Evolutionary conservation across 2,797 vertebrate species (phyloP), one percentile per base, ranked within the genome.

Genomic region (Hoplostethus mediterraneus): DNA sequence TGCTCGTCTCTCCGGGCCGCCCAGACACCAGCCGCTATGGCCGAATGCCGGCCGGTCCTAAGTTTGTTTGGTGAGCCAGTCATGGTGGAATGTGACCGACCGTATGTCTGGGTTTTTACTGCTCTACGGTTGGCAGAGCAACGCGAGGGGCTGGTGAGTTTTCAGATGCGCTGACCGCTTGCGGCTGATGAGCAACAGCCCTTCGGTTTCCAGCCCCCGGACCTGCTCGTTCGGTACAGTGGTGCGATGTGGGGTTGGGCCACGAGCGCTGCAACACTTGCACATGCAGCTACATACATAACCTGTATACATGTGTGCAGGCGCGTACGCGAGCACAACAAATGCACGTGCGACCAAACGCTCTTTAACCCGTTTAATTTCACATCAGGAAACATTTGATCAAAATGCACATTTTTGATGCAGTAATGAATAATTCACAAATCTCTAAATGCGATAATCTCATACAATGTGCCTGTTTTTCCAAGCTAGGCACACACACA

Each of bases 41-140:
- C 52, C 70, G 66, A 67, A 63, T 75, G 67, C 68, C 7, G 61
- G 59, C 77, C 81, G 44, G 55, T 84, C 81, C 52, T 36, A 33
- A 63, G 25, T 55, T 36, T 45, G 68, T 74, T 80, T 68, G 74
- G 59, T 80, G 51, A 25, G 64, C 14, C 67, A 31, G 49, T 84
- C 71, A 72, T 62, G 84, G 75, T 63, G 53, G 72, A 73, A 52
- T 57, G 8, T 17, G 67, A 59, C 6, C 48, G 40, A 67, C 12
- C 55, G 31, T 65, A 78, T 76, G 62, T 72, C 68, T 47, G 56
- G 63, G 66, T 64, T 42, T 42, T 42, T 6, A 66, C 53, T 58
- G 55, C 49, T 77, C 48, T 31, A 21, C 33, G 31, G 54, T 71
- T 63, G 45, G 52, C 30, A 13, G 58, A 79, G 62, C 2, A 68